phyloP scores from a whole-genome alignment of 23 tunicate genomes.

The Ascidia mentula region DNA sequence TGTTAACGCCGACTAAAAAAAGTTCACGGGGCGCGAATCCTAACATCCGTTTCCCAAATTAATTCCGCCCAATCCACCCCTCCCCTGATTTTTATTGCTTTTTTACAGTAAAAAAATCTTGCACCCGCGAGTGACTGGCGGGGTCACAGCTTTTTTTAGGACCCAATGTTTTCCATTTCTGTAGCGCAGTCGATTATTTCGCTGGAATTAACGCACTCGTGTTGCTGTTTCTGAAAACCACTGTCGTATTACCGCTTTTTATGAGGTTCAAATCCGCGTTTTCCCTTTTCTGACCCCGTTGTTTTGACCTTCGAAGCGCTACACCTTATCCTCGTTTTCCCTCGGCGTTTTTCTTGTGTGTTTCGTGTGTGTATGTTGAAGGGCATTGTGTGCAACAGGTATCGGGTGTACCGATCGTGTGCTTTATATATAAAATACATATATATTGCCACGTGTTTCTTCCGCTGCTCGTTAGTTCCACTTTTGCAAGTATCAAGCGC shows the following conservation, averaged over 20 bases:
- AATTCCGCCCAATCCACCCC: no score
- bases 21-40: background rate
- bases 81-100: background rate
- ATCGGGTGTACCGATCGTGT: background rate
- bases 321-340: no score
- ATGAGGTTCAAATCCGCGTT: background rate
- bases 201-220: no score
- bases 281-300: background rate
- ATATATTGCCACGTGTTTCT: background rate
- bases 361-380: background rate
- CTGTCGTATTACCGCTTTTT: background rate
- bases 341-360: slow-evolving; percentile 12
- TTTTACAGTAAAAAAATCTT: background rate
- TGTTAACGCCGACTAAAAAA: slow-evolving; percentile 1
- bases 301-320: no score
- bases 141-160: no score
- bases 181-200: no score
- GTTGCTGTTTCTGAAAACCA: no score
- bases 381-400: background rate
- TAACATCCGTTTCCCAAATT: slow-evolving; percentile 2
- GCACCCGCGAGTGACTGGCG: no score
- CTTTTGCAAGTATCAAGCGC: background rate
- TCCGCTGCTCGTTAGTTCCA: background rate
- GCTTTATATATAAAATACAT: background rate
- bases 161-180: no score